Conservation (phyloP, 2,797 vertebrate species). For the Florisuga fusca region DNA sequence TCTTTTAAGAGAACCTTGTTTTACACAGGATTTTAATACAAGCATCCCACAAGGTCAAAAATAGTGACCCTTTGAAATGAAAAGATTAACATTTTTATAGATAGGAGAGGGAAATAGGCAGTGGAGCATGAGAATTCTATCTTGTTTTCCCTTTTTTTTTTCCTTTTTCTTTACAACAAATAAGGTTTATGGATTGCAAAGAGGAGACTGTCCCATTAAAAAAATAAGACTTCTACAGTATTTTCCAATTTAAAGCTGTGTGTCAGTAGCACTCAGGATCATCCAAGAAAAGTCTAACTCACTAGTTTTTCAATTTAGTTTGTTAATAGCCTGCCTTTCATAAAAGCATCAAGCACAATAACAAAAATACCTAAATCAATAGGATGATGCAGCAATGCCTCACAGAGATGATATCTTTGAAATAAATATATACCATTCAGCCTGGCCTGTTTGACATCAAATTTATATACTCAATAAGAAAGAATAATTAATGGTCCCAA, state of each 20-base stretch:
- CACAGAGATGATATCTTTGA: slow-evolving; percentile 80
- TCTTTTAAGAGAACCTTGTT: slow-evolving; percentile 62
- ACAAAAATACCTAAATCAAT: slow-evolving; percentile 83
- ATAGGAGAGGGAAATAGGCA: slow-evolving; percentile 58
- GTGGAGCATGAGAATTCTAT: slow-evolving; percentile 74
- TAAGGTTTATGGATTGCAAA: slow-evolving; percentile 77
- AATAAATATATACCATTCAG: slow-evolving; percentile 82
- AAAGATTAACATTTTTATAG: slow-evolving; percentile 76
- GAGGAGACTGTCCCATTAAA: slow-evolving; percentile 71
- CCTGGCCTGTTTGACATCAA: slow-evolving; percentile 75
- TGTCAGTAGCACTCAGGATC: slow-evolving; percentile 63
- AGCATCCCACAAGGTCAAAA: slow-evolving; percentile 67
- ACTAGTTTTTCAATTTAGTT: slow-evolving; percentile 84
- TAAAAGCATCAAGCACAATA: slow-evolving; percentile 82
- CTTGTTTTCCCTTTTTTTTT: slow-evolving; percentile 2
- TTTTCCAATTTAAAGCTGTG: slow-evolving; percentile 75
- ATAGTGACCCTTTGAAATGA: slow-evolving; percentile 75
- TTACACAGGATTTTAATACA: slow-evolving; percentile 70
- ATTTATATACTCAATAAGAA: slow-evolving; percentile 84
- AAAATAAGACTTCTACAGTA: slow-evolving; percentile 74
- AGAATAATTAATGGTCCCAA: slow-evolving; percentile 80
- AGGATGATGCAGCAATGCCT: slow-evolving; percentile 79
- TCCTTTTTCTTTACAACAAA: slow-evolving; percentile 42
- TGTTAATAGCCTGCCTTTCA: slow-evolving; percentile 84
- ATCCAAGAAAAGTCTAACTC: slow-evolving; percentile 75